Evolutionary conservation across 2,113 vertebrate genomes (phyloP).

Genomic region (Patagioenas fasciata): DNA sequence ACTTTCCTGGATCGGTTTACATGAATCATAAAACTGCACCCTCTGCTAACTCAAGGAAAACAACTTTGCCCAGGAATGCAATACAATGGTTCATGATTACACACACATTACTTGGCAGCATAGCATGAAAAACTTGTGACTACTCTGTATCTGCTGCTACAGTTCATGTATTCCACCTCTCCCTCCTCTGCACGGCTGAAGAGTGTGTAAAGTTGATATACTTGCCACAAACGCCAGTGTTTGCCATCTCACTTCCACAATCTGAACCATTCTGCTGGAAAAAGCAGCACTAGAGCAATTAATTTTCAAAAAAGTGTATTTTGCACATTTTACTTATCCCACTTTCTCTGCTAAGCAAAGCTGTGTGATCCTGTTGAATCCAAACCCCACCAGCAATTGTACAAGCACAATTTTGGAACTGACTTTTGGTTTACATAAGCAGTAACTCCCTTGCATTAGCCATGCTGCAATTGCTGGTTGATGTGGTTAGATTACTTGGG

Average conservation of each 20-base stretch:
- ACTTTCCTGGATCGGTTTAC: background rate
- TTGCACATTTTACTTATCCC: background rate
- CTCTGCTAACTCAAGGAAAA: background rate
- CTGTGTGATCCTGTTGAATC: background rate
- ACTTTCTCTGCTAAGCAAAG: background rate
- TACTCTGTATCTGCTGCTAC: background rate
- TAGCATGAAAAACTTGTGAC: background rate
- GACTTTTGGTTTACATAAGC: background rate
- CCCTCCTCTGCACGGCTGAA: background rate
- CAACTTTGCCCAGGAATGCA: background rate
- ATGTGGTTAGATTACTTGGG: slow-evolving; percentile 20
- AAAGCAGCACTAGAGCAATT: background rate
- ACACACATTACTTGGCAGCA: background rate
- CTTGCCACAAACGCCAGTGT: background rate
- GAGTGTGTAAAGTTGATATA: background rate
- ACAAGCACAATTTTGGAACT: background rate
- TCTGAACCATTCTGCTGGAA: background rate
- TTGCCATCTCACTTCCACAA: background rate
- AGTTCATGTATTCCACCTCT: background rate
- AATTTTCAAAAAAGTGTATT: background rate
- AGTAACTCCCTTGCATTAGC: background rate
- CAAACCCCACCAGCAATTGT: background rate
- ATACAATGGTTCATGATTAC: background rate
- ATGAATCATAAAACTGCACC: background rate
- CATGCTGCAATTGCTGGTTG: background rate